phyloP scores from a whole-genome alignment of 92 coral and sea anemone species.

The Actinernus sp. region DNA sequence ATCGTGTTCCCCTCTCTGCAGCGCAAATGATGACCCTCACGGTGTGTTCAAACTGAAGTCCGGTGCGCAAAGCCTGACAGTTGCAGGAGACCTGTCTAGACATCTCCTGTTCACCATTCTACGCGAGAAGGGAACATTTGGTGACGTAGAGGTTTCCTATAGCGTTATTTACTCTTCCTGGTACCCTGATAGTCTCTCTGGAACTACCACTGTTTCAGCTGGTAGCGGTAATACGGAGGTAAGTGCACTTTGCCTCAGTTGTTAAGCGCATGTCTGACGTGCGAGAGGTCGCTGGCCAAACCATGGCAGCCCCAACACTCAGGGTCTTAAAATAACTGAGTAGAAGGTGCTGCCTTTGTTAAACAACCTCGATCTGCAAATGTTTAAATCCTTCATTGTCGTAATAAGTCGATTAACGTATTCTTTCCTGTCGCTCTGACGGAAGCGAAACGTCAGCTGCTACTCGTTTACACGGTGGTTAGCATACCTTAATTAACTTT shows the following conservation, averaged over 20 bases:
- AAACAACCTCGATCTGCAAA: too few species aligned
- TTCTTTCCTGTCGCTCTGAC: too few species aligned
- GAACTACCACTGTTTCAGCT: slow-evolving; percentile 55
- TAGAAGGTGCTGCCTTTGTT: too few species aligned
- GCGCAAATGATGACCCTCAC: slow-evolving; percentile 97
- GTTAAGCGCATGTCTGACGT: too few species aligned
- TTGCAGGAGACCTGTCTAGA: slow-evolving; percentile 62
- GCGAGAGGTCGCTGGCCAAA: too few species aligned
- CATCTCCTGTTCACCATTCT: slow-evolving; percentile 68
- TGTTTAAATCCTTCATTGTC: too few species aligned
- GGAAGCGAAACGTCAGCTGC: too few species aligned
- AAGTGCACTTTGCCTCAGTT: not conserved
- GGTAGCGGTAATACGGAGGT: slow-evolving; percentile 74
- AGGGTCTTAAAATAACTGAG: too few species aligned
- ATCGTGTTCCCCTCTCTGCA: slow-evolving; percentile 1
- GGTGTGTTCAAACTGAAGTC: slow-evolving; percentile 84
- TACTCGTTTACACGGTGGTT: too few species aligned
- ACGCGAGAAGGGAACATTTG: slow-evolving; percentile 89
- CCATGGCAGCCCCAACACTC: too few species aligned
- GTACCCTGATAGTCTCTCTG: slow-evolving; percentile 71
- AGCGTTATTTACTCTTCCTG: slow-evolving; percentile 72
- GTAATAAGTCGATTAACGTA: too few species aligned
- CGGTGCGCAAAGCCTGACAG: slow-evolving; percentile 63
- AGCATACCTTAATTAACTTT: too few species aligned
- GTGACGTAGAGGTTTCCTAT: slow-evolving; percentile 79